Evolutionary conservation across 2,888 invertebrate species (phyloP).

Genomic region (Clepsis dumicolana): DNA sequence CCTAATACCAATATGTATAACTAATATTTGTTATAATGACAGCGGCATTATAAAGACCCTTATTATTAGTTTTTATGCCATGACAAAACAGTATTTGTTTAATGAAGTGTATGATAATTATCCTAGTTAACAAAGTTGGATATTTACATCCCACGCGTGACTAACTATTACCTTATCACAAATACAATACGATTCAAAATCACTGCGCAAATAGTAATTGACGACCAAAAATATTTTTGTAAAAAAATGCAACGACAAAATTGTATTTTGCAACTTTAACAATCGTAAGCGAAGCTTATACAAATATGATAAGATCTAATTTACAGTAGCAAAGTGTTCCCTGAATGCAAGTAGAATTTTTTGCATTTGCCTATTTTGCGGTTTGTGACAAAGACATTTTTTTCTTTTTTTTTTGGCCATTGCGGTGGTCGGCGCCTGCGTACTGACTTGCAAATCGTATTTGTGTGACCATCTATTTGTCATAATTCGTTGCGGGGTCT

Average conservation of each 20-base stretch:
- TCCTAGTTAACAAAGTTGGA: constrained; percentile 25
- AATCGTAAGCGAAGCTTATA: background rate
- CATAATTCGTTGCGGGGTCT: constrained; percentile 63
- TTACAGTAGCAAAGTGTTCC: background rate
- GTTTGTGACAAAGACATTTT: constrained; percentile 70
- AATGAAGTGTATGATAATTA: constrained; percentile 58
- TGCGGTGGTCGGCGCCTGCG: constrained; percentile 56
- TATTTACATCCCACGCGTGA: background rate
- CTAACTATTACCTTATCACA: background rate
- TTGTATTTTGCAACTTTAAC: background rate
- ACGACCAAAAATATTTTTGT: constrained; percentile 8
- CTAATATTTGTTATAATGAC: constrained; percentile 62
- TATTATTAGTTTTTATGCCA: constrained; percentile 56
- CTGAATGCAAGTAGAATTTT: background rate
- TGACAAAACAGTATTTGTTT: constrained; percentile 67
- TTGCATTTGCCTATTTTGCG: constrained; percentile 57
- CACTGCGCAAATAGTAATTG: background rate
- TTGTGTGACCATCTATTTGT: constrained; percentile 67
- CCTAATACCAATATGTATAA: constrained; percentile 53
- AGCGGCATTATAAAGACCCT: constrained; percentile 52
- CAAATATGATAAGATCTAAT: background rate
- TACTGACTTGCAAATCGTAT: constrained; percentile 68
- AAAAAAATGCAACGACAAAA: constrained; percentile 4
- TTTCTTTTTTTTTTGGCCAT: constrained; percentile 46
- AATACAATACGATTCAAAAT: background rate